A percentile compares a stretch with the other conserved stretches of the same genome.
phyloP scores from a whole-genome alignment of 1,140 invertebrate genomes.

The Tenebrio molitor region DNA sequence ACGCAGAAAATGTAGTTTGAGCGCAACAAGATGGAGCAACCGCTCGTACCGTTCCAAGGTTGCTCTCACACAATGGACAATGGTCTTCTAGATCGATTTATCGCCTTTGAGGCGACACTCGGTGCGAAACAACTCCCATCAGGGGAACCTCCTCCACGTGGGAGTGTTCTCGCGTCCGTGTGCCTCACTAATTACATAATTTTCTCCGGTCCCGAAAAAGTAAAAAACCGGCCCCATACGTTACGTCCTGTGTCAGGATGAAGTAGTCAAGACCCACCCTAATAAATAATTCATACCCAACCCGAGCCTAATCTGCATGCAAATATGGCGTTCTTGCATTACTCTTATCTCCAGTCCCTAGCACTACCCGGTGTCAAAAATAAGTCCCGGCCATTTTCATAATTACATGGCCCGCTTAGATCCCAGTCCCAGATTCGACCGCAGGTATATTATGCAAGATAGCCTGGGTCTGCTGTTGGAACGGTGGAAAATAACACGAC shows the following conservation, averaged over 20 bases:
- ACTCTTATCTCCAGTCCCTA: constrained; percentile 45
- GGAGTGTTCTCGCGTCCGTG: background rate
- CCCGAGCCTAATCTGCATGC: constrained; percentile 50
- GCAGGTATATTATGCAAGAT: constrained; percentile 25
- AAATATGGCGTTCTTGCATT: constrained; percentile 49
- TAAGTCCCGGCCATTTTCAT: constrained; percentile 52
- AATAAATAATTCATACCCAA: constrained; percentile 48
- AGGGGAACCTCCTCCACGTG: background rate
- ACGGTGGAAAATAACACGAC: background rate
- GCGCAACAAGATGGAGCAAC: no score
- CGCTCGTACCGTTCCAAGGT: no score
- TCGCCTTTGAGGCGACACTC: no score
- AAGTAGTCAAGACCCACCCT: constrained; percentile 43
- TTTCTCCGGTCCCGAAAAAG: constrained; percentile 6
- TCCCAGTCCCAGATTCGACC: constrained; percentile 17
- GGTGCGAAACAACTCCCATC: no score
- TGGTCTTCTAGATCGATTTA: no score
- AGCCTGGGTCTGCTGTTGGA: background rate
- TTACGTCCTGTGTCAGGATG: constrained; percentile 41
- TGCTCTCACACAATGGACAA: no score
- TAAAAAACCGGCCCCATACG: constrained; percentile 12
- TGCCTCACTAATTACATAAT: constrained; percentile 14
- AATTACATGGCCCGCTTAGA: constrained; percentile 46
- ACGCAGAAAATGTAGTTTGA: no score
- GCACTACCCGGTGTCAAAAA: constrained; percentile 49